Evolutionary conservation across 1,140 invertebrate species (phyloP).

Genomic region (Littorina saxatilis): DNA sequence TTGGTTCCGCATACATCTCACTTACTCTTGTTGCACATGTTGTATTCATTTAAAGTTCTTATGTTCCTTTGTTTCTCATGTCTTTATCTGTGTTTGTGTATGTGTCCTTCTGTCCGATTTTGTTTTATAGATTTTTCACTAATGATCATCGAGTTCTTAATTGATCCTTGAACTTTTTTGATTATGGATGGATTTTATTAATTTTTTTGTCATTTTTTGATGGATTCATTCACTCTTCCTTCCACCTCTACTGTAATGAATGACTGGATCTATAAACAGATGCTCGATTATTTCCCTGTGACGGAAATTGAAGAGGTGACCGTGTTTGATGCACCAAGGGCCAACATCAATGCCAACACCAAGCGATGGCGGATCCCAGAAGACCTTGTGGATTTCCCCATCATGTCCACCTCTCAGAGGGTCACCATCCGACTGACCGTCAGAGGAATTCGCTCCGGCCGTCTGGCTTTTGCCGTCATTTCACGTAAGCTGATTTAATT

Average conservation of each 20-base stretch:
- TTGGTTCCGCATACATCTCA: no score
- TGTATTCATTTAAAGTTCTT: no score
- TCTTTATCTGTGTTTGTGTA: not conserved
- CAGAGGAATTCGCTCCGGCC: conserved; percentile 63
- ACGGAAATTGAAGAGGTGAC: conserved; percentile 68
- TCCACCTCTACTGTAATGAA: not conserved
- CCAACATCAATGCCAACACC: conserved; percentile 32
- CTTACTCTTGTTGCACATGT: no score
- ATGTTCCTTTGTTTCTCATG: no score
- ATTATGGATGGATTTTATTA: not conserved
- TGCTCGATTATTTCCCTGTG: conserved; percentile 73
- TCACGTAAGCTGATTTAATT: conserved; percentile 58
- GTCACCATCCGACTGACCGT: conserved; percentile 66
- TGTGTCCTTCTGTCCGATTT: not conserved
- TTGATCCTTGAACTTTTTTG: no score
- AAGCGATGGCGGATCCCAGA: conserved; percentile 69
- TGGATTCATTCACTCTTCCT: not conserved
- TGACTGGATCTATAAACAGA: conserved; percentile 57
- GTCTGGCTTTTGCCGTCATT: conserved; percentile 70
- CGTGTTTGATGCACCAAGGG: conserved; percentile 59
- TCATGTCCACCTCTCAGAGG: conserved; percentile 55
- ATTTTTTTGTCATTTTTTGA: not conserved
- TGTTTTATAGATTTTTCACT: not conserved
- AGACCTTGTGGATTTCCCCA: conserved; percentile 73
- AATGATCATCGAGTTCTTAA: not conserved